Conservation (phyloP, 2,113 vertebrate species). For the Serilophus lunatus region DNA sequence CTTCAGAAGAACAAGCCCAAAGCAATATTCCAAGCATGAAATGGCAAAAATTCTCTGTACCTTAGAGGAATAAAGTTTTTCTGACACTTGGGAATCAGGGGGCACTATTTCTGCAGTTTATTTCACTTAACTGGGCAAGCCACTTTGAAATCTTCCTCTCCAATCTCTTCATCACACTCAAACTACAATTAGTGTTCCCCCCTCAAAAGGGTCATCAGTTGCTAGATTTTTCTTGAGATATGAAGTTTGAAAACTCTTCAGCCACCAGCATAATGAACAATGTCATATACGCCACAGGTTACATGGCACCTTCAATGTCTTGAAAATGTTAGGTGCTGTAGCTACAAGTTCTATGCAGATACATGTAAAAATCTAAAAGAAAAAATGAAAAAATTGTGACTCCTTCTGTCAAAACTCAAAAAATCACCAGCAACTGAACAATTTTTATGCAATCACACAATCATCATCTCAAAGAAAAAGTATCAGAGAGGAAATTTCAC, state of each 20-base stretch:
- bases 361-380: background rate
- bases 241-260: background rate
- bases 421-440: background rate
- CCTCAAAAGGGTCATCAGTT: background rate
- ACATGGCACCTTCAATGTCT: background rate
- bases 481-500: background rate
- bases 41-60: background rate
- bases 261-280: background rate
- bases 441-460: background rate
- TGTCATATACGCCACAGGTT: background rate
- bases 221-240: background rate
- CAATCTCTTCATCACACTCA: background rate
- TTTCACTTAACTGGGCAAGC: background rate
- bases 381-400: background rate
- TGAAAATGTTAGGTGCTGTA: background rate
- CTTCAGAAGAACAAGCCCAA: conserved; percentile 28
- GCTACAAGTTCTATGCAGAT: background rate
- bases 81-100: background rate
- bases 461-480: background rate
- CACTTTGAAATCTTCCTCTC: background rate
- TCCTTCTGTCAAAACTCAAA: background rate
- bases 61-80: background rate
- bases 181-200: background rate
- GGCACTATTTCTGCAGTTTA: background rate
- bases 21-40: conserved; percentile 34